Percentiles rank a stretch among this genome's conserved stretches.
Conservation (phyloP, 2,797 vertebrate species). For the Pipistrellus nathusii region DNA sequence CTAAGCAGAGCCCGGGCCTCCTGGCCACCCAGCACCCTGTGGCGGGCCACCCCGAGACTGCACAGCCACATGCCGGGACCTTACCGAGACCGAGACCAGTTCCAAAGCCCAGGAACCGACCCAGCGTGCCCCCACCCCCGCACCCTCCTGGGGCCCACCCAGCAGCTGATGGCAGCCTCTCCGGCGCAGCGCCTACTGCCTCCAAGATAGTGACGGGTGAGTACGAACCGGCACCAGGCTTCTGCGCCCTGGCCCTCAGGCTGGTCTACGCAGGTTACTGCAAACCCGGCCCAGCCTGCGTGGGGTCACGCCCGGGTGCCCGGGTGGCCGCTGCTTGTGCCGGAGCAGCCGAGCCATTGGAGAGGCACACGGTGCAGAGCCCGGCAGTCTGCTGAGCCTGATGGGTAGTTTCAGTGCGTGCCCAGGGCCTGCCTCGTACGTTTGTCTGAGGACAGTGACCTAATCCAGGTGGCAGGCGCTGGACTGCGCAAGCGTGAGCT, state of each 20-base stretch:
- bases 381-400: neutral
- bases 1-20: slow-evolving; percentile 74
- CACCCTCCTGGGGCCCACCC: slow-evolving; percentile 88
- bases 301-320: neutral
- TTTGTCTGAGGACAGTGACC: neutral
- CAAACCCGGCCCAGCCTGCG: neutral
- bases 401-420: neutral
- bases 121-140: slow-evolving; percentile 94
- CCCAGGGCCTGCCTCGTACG: neutral
- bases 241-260: too few species aligned
- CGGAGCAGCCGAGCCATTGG: neutral
- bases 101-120: slow-evolving; percentile 95
- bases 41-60: slow-evolving; percentile 75
- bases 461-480: neutral
- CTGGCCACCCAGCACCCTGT: slow-evolving; percentile 48
- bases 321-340: neutral
- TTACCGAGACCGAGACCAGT: slow-evolving; percentile 93
- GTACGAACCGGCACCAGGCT: slow-evolving; percentile 52
- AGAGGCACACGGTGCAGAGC: neutral
- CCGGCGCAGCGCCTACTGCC: slow-evolving; percentile 86
- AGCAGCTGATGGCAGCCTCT: slow-evolving; percentile 78
- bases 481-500: neutral
- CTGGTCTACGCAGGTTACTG: neutral
- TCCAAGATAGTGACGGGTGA: slow-evolving; percentile 95
- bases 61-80: slow-evolving; percentile 89